phyloP scores from a whole-genome alignment of 2,113 vertebrate species.

The Bos javanicus region DNA sequence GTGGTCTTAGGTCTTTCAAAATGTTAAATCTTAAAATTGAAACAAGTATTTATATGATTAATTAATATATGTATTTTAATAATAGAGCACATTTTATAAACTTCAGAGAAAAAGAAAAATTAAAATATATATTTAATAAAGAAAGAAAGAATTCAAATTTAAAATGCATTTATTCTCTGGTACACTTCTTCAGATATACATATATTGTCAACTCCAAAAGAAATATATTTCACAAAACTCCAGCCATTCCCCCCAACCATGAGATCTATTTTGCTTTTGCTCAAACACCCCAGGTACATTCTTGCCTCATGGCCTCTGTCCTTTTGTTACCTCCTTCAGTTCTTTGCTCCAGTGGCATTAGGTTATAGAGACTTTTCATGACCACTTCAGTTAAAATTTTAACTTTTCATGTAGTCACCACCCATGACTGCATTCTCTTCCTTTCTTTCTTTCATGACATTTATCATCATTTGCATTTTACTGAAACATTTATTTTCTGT shows the following conservation, averaged over 20 bases:
- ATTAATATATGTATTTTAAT: not conserved
- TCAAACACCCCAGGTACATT: not conserved
- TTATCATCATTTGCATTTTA: not conserved
- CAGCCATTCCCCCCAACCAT: not conserved
- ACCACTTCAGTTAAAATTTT: not conserved
- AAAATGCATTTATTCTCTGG: not conserved
- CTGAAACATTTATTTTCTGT: not conserved
- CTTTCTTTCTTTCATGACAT: not conserved
- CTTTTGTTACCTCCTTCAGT: not conserved
- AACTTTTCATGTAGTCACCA: not conserved
- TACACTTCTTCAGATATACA: not conserved
- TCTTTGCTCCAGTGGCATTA: not conserved
- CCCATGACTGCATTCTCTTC: not conserved
- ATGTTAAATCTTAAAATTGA: not conserved
- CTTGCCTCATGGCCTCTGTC: not conserved
- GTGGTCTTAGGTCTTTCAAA: not conserved
- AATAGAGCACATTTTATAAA: not conserved
- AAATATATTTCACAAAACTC: not conserved
- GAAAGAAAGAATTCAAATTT: not conserved
- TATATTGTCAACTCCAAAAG: not conserved
- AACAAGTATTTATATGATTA: not conserved
- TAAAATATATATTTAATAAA: not conserved
- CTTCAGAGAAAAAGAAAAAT: not conserved
- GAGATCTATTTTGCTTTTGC: not conserved
- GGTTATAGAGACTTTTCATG: not conserved